Base-by-base conservation (phyloP, 2,888 invertebrate genomes). In the Ischnus inquisitorius region DNA sequence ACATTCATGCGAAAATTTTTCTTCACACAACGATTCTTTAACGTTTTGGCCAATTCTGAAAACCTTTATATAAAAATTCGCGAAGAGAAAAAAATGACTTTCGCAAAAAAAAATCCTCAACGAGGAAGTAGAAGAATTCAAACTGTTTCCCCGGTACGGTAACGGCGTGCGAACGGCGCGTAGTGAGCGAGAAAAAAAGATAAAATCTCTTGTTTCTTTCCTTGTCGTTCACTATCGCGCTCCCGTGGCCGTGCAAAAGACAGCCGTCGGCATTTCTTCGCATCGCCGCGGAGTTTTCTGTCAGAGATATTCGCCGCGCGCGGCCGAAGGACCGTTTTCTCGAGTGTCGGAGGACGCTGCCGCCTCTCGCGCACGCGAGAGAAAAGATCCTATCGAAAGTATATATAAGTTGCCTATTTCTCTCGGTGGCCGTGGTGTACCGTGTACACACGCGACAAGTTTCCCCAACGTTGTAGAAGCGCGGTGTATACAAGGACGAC, bases 301-400 rank as follows among this genome's bases (percentile, higher is more conserved):
- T 41, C n/a, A 34, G 22, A 41, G 71, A 72, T n/a, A n/a, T 71
- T 69, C 62, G n/a, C 34, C 19, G 19, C n/a, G 46, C 46, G 67
- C 64, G 79, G 34, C 25, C 72, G 16, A 72, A 65, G 65, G 65
- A 43, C 22, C 25, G 28, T 57, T 43, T 67, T 54, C 75, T 12
- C 67, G 64, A 76, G 51, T 48, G 51, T 51, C 51, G 8, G 51
- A 51, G 51, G 16, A 8, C 34, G 34, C 51, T 16, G 51, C 51
- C 51, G 16, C 5, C 65, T 46, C 25, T 46, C 25, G 41, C 69
- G 69, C 71, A 65, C 82, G 72, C 67, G 60, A 65, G 67, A 16
- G 34, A 34, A 34, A 48, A 82, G 77, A 77, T 82, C 41, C 67
- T 60, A 77, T 77, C 72, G 25, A 65, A 72, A 67, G 12, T n/a